Evolutionary conservation across 2,113 vertebrate species (phyloP), one percentile per base, ranked within the genome.

Genomic region (Hydrochoerus hydrochaeris): DNA sequence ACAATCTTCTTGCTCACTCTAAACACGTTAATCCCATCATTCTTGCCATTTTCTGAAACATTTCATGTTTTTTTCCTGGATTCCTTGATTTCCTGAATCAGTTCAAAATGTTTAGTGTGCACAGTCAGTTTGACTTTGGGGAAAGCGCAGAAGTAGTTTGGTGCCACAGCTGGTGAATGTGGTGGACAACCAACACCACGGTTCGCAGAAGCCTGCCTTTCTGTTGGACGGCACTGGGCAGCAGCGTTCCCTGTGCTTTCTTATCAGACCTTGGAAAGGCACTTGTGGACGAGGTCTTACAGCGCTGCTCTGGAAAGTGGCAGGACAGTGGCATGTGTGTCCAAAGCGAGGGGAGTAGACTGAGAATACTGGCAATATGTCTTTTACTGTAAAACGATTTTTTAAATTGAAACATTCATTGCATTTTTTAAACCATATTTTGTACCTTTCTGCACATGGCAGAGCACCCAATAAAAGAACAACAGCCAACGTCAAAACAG

Each of bases 131-230:
- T 75, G 28, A 22, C 69, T 41, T 22, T 71, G 69, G 8, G 9
- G n/a, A 22, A 41, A 38, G 49, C 13, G 1, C 12, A 46, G 44
- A 30, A 30, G 26, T 7, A 6, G 14, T 44, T 14, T 16, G 73
- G 73, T 44, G 12, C 26, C 13, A 49, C 44, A 30, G 28, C 13
- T 2, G 28, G 14, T 30, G 44, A 49, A 9, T 3, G 3, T 32
- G 73, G 75, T 17, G 1, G 14, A 30, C 2, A 2, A 7, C 0
- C 14, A 9, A 3, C 41, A 17, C 17, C 28, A 2, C 6, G 0
- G 28, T 17, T 3, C 7, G 3, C 8, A 16, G 44, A 32, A 49
- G 26, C 75, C 44, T 9, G 26, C 75, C 26, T 17, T 49, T 49
- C 75, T 32, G 28, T 22, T 3, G 13, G 2, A 3, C 12, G 44